Evolutionary conservation across 2,113 vertebrate species (phyloP).

Genomic region (Microcebus lehilahytsara): DNA sequence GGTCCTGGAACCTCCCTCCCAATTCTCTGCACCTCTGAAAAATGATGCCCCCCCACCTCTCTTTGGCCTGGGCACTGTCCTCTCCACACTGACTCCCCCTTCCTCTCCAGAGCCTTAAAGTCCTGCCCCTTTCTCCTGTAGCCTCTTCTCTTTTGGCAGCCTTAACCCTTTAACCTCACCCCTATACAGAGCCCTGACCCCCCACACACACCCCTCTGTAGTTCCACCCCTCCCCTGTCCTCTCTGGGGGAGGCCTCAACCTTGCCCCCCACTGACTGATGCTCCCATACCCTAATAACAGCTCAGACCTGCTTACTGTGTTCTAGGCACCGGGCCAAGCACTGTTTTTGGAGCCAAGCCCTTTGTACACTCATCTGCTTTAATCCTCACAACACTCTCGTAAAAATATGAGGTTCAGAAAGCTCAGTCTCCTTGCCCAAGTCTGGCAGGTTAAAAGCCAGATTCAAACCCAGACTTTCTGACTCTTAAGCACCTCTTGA

Average conservation of each 20-base stretch:
- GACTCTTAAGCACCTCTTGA: background rate
- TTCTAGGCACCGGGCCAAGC: background rate
- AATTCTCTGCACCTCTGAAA: background rate
- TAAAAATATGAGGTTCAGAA: background rate
- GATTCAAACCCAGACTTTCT: background rate
- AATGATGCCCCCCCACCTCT: background rate
- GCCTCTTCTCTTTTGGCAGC: background rate
- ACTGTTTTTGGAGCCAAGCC: background rate
- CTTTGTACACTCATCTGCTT: background rate
- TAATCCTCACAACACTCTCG: background rate
- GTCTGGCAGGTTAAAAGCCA: background rate
- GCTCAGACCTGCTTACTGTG: background rate
- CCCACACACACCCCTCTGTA: background rate
- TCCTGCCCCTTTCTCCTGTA: background rate
- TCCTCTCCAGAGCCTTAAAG: background rate
- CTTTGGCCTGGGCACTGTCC: background rate
- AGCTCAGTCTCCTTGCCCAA: background rate
- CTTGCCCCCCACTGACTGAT: background rate
- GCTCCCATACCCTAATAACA: background rate
- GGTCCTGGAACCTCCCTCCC: too few species aligned
- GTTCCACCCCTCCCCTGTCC: background rate
- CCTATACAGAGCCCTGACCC: background rate
- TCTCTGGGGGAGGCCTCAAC: background rate
- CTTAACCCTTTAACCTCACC: background rate
- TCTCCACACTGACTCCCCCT: background rate